Conservation (phyloP, 2,113 vertebrate species). For the Leptobrachium leishanense region DNA sequence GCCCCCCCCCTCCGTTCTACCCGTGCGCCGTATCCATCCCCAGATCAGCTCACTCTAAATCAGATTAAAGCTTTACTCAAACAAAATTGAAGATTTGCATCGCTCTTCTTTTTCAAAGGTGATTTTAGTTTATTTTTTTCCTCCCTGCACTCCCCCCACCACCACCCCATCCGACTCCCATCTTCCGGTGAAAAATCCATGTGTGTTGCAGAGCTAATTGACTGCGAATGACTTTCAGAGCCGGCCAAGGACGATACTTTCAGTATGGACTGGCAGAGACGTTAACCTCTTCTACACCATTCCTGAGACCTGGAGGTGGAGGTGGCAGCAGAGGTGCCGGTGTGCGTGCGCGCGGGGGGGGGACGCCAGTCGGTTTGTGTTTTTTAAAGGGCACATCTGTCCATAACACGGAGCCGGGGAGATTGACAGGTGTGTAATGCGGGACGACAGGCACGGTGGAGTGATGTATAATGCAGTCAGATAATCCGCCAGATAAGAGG, state of each 20-base stretch:
- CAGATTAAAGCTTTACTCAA: constrained; percentile 43
- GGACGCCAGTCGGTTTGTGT: neutral
- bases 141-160: neutral
- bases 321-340: no score
- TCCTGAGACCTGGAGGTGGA: neutral
- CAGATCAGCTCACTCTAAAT: constrained; percentile 39
- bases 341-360: neutral
- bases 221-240: constrained; percentile 45
- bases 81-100: constrained; percentile 47
- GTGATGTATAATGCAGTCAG: constrained; percentile 22
- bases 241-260: constrained; percentile 27
- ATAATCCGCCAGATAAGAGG: constrained; percentile 18
- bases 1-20: neutral
- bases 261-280: constrained; percentile 22
- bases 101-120: constrained; percentile 40
- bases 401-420: neutral
- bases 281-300: constrained; percentile 13
- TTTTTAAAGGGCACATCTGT: neutral
- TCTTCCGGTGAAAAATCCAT: constrained; percentile 45
- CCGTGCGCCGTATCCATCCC: constrained; percentile 6
- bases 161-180: neutral
- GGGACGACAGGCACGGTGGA: neutral
- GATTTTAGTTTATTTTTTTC: constrained; percentile 13
- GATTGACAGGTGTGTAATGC: constrained; percentile 3
- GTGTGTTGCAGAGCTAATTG: constrained; percentile 40